Evolutionary conservation across 30 jellyfish, hydroid and myxozoan species (phyloP).

Genomic region (Clytia hemisphaerica): DNA sequence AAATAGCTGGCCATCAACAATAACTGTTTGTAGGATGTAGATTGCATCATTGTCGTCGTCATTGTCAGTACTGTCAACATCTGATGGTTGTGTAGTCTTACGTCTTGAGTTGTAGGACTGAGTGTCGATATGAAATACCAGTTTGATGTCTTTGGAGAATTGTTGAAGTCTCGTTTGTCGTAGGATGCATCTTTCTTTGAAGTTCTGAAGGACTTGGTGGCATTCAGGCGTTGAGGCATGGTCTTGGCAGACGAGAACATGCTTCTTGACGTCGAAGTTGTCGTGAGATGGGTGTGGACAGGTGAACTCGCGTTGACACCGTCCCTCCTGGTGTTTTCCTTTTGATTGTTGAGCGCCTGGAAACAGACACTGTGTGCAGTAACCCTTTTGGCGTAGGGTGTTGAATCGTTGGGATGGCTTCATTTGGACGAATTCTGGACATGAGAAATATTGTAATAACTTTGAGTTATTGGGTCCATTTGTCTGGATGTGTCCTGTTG

Average conservation of each 20-base stretch:
- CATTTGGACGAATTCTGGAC: neutral
- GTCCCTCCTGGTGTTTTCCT: conserved; percentile 22
- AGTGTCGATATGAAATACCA: neutral
- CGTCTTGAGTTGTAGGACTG: too few relatives aligned
- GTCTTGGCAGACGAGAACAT: conserved; percentile 5
- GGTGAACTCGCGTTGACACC: conserved; percentile 1
- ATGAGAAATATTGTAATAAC: conserved; percentile 13
- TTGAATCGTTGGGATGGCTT: conserved; percentile 14
- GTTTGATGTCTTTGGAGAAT: neutral
- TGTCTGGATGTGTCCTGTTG: conserved; percentile 4
- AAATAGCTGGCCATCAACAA: conserved; percentile 4
- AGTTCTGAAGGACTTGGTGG: conserved; percentile 3
- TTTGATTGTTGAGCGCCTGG: conserved; percentile 7
- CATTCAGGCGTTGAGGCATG: neutral
- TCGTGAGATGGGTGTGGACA: conserved; percentile 32
- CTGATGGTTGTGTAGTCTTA: too few relatives aligned
- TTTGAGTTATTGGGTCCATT: conserved; percentile 7
- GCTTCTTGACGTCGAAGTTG: neutral
- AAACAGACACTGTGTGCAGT: conserved; percentile 13
- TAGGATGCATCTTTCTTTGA: conserved; percentile 11
- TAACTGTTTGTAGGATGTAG: conserved; percentile 18
- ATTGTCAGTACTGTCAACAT: too few relatives aligned
- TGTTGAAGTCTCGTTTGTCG: conserved; percentile 5
- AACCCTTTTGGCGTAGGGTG: neutral
- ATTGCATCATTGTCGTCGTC: neutral